These are phyloP conservation scores for Leucophenga varia DNA, from an alignment of 1,140 invertebrate genomes.

Conservation along the genomic window DNA sequence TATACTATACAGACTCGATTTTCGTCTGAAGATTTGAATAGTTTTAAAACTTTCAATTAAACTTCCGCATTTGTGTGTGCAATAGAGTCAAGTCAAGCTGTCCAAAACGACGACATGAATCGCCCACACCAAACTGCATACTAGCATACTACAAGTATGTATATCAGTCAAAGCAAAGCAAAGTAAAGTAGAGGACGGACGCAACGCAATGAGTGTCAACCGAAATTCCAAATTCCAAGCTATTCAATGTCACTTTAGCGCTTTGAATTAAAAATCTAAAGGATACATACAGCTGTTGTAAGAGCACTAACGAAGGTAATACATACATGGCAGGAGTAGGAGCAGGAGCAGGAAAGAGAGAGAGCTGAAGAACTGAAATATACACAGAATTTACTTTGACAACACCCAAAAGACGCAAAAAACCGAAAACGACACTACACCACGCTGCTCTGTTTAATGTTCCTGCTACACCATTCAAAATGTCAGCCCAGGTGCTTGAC, in stretches of 20 bases:
- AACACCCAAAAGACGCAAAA: no score
- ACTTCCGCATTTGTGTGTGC: no score
- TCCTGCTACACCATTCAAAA: constrained; percentile 37
- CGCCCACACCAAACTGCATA: no score
- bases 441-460: no score
- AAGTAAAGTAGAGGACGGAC: constrained; percentile 4
- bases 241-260: constrained; percentile 54
- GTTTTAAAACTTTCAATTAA: no score
- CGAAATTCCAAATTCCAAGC: constrained; percentile 18
- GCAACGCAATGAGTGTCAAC: constrained; percentile 8
- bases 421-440: no score
- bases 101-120: no score
- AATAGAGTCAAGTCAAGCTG: no score
- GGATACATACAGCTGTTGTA: not conserved
- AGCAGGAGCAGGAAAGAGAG: not conserved
- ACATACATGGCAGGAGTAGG: constrained; percentile 2
- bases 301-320: not conserved
- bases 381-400: no score
- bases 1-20: no score
- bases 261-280: constrained; percentile 50
- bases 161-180: constrained; percentile 1
- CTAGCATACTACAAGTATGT: not conserved
- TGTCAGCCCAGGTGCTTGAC: constrained; percentile 49
- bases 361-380: not conserved
- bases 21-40: no score